Evolutionary conservation across 2,797 vertebrate genomes (phyloP).

Genomic region (Sorex maritimensis): DNA sequence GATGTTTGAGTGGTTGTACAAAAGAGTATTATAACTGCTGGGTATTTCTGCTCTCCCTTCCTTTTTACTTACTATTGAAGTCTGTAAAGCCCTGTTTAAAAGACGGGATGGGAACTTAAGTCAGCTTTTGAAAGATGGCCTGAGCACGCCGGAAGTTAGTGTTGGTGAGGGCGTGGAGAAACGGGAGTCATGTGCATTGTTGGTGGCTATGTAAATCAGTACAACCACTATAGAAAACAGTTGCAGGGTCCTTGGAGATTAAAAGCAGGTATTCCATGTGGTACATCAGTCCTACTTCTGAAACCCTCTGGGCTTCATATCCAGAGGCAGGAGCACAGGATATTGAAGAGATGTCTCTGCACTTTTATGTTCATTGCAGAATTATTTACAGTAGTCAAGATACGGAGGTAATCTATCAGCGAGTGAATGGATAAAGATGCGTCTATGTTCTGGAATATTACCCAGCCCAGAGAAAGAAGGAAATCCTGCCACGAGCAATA

Average conservation of each 20-base stretch:
- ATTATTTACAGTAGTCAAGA: not conserved
- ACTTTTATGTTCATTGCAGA: not conserved
- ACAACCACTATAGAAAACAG: not conserved
- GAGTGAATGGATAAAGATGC: not conserved
- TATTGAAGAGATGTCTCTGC: not conserved
- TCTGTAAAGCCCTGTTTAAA: constrained; percentile 46
- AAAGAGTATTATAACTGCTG: not conserved
- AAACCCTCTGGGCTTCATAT: not conserved
- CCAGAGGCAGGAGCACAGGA: not conserved
- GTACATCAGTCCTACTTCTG: not conserved
- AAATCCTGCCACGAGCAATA: not conserved
- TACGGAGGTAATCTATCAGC: not conserved
- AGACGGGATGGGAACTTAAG: not conserved
- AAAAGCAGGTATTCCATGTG: not conserved
- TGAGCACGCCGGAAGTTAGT: no score
- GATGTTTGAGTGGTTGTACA: not conserved
- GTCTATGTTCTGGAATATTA: not conserved
- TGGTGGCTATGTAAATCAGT: not conserved
- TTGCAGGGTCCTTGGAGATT: not conserved
- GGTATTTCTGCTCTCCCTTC: constrained; percentile 12
- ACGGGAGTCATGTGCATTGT: not conserved
- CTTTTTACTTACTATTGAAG: constrained; percentile 14
- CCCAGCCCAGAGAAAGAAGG: not conserved
- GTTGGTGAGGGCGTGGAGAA: not conserved
- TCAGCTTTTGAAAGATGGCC: constrained; percentile 16